Base-by-base conservation (phyloP, 2,113 vertebrate species). In the Lepus timidus region DNA sequence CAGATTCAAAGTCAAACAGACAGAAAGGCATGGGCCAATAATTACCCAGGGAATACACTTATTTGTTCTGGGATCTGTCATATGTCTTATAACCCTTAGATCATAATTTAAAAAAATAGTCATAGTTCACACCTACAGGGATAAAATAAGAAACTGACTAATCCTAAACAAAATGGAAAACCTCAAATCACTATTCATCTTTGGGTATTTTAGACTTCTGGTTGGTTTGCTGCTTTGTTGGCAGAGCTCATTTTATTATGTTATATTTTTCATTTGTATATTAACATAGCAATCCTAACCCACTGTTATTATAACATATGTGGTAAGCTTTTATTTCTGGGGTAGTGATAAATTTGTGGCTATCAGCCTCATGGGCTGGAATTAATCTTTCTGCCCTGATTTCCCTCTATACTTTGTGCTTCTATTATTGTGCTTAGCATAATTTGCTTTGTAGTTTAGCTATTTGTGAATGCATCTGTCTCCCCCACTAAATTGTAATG, bases 371-470 rank as follows among this genome's bases (percentile, higher is more conserved):
- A 61, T 71, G 92, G 88, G 82, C 88, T 96, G 82, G 91, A 96
- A 97, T 96, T 96, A 88, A 95, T 96, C 90, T 96, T 96, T 93
- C 92, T 96, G 81, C 70, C 84, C 96, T 95, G 94, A 95, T 96
- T 97, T 96, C 90, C 94, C 94, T 92, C 94, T 95, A 73, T n/a
- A 88, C 79, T 90, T 95, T 94, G 79, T 92, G 94, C 58, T 89
- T 94, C 89, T 96, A 52, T 96, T 80, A 95, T 68, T 96, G 90
- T 94, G 85, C 83, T 90, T 85, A 95, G 93, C 78, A 79, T 94
- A 95, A 97, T 96, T 96, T 70, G 85, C 90, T 97, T 96, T 71
- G 96, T 88, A 85, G 78, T 79, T 44, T 78, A 96, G 88, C 88
- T 95, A 74, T 97, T 94, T 96, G 85, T 67, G 88, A 97, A 83